Base-by-base conservation (phyloP, 2,797 vertebrate species). In the Lophura swinhoii region DNA sequence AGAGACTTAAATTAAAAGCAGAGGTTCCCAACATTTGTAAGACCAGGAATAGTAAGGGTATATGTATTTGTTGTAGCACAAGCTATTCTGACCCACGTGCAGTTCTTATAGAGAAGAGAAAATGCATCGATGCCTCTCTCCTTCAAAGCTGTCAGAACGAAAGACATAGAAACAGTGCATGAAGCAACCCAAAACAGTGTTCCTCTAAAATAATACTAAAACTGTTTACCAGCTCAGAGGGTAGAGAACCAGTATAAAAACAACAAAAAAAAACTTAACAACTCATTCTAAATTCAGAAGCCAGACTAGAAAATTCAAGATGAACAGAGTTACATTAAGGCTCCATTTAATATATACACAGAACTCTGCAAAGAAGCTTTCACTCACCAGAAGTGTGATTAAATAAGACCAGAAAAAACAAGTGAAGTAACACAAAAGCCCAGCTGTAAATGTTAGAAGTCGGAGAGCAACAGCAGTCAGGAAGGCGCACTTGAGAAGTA, bases 321-420 rank as follows among this genome's bases (percentile, higher is more conserved):
- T 10, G 0, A 60, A 2, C 46, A 28, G 78, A 72, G 44, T 16
- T 46, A 53, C 15, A 63, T 33, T 16, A 58, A 66, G 33, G 17
- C n/a, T 28, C 21, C 1, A 4, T 6, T 58, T 53, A 70, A 83
- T 28, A 44, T 84, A 70, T n/a, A 64, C 0, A 66, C 0, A 0
- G 53, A 84, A 56, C 33, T 37, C 33, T 1, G 2, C 4, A 0
- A 26, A 66, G 67, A 29, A 2, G 7, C 15, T 67, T 84, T 14
- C 2, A 7, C 16, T 23, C 37, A 49, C 44, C 59, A 66, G 24
- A 24, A 90, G 23, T 12, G 56, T 12, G 7, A 26, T 15, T 62
- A 75, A 0, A 23, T 24, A 62, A 78, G 31, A 55, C 7, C 24
- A 90, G 58, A 26, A 53, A 53, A 29, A 53, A 1, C 60, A 17